Percentiles rank a stretch among this genome's conserved stretches.
Evolutionary conservation across 2,797 vertebrate genomes (phyloP).

Genomic region (Platyrinchus mystaceus): DNA sequence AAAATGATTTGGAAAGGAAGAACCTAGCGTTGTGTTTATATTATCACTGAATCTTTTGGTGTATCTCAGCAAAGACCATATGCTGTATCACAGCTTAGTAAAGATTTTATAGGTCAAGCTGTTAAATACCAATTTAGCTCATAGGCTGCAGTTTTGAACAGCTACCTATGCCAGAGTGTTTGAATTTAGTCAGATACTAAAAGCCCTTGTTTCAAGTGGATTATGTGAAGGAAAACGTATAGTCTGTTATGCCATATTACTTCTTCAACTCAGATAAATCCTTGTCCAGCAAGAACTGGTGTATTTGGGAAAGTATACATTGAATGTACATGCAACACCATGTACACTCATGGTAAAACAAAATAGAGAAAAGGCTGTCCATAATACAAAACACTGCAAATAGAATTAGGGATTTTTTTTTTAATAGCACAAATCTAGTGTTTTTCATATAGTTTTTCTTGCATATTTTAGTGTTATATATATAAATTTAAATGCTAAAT

Average conservation of each 20-base stretch:
- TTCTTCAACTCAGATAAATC: background rate
- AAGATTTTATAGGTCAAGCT: conserved; percentile 38
- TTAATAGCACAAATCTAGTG: fast-evolving
- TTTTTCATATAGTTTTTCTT: background rate
- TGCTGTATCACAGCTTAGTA: background rate
- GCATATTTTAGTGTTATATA: background rate
- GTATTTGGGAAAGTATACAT: fast-evolving
- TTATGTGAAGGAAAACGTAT: background rate
- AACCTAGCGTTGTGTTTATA: background rate
- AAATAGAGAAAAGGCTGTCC: background rate
- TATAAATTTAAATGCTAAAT: background rate
- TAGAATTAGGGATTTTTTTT: background rate
- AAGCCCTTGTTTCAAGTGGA: background rate
- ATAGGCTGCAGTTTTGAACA: background rate
- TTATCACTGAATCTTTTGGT: conserved; percentile 18
- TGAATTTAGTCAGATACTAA: background rate
- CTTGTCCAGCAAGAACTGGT: background rate
- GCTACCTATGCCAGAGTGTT: background rate
- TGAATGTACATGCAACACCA: background rate
- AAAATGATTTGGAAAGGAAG: background rate
- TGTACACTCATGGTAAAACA: background rate
- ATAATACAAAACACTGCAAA: background rate
- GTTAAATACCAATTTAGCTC: conserved; percentile 1
- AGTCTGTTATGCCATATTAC: background rate
- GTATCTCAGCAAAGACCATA: conserved; percentile 23